Evolutionary conservation across 2,888 invertebrate species (phyloP).

Genomic region (Sinodicranocentrus sp.): DNA sequence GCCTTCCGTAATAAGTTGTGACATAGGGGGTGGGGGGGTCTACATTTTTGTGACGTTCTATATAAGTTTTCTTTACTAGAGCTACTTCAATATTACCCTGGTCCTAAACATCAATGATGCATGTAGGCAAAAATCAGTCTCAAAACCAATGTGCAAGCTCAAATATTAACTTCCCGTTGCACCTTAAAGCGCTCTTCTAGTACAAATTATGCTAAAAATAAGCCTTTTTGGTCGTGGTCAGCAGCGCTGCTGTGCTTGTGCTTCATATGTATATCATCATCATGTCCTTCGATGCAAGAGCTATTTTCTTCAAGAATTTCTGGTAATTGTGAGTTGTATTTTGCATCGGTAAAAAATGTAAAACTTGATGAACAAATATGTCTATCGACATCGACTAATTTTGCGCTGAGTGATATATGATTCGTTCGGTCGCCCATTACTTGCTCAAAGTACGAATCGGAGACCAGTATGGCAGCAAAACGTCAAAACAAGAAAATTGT

Average conservation of each 20-base stretch:
- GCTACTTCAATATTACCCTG: neutral
- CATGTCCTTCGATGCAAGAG: conserved; percentile 29
- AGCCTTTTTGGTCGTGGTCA: too few relatives aligned
- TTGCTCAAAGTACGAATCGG: neutral
- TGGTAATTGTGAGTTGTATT: conserved; percentile 18
- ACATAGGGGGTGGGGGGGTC: conserved; percentile 1
- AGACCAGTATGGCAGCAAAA: conserved; percentile 29
- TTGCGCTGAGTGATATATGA: conserved; percentile 13
- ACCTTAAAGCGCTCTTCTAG: too few relatives aligned
- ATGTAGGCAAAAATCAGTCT: neutral
- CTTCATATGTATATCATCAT: too few relatives aligned
- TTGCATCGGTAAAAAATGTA: conserved; percentile 32
- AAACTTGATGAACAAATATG: conserved; percentile 2
- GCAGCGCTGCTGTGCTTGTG: neutral
- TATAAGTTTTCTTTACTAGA: neutral
- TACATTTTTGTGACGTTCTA: neutral
- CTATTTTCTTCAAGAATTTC: conserved; percentile 14
- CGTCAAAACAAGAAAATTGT: conserved; percentile 34
- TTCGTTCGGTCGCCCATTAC: neutral
- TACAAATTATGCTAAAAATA: too few relatives aligned
- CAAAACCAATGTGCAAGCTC: too few relatives aligned
- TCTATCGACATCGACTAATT: neutral
- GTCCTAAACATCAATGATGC: neutral
- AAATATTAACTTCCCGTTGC: too few relatives aligned
- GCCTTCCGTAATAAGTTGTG: neutral